A percentile compares a stretch with the other conserved stretches of the same genome.
Evolutionary conservation across 2,797 vertebrate genomes (phyloP).

Genomic region (Falco naumanni): DNA sequence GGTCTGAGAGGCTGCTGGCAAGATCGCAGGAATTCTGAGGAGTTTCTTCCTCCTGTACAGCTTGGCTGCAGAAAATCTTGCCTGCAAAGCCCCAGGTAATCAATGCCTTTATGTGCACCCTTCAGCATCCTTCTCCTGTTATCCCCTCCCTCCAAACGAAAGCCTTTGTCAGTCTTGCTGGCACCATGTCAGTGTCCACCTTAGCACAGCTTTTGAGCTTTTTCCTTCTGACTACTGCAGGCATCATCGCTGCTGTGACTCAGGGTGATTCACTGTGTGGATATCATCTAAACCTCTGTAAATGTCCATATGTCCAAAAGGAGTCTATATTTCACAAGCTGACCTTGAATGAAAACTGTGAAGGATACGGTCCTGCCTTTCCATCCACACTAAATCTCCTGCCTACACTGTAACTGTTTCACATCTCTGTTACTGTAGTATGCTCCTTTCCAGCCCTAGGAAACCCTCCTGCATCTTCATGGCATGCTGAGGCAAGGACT

Average conservation of each 20-base stretch:
- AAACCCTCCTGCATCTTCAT: neutral
- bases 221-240: neutral
- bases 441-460: neutral
- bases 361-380: neutral
- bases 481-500: neutral
- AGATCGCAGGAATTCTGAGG: neutral
- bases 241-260: neutral
- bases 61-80: neutral
- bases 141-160: neutral
- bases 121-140: neutral
- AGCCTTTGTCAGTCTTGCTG: neutral
- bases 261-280: neutral
- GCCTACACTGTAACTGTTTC: neutral
- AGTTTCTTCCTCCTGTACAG: neutral
- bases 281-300: neutral
- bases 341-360: neutral
- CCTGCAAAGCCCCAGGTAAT: neutral
- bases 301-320: neutral
- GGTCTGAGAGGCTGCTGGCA: neutral
- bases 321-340: neutral
- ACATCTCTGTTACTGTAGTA: neutral
- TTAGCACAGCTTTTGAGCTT: neutral
- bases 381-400: neutral
- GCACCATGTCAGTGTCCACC: too few relatives aligned
- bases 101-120: accelerated